phyloP scores from a whole-genome alignment of 2,888 invertebrate species.

The Stenurella melanura region DNA sequence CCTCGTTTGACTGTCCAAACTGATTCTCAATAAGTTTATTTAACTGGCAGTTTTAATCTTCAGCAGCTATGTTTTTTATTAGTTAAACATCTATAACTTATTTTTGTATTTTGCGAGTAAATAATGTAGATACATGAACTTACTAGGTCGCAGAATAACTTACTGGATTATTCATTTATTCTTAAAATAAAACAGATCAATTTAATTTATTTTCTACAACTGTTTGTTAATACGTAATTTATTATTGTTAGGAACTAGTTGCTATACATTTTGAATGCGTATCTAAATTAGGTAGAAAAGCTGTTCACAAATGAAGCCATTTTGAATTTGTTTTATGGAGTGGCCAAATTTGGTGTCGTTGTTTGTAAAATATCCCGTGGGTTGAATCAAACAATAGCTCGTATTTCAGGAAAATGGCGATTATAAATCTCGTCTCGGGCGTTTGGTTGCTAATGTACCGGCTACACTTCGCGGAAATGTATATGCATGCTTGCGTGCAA shows the following conservation, averaged over 20 bases:
- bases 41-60: too few species aligned
- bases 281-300: conserved; percentile 67
- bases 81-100: too few species aligned
- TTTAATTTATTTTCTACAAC: neutral
- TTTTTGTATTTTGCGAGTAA: too few species aligned
- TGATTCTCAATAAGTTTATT: too few species aligned
- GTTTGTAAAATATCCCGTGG: conserved; percentile 72
- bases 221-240: neutral
- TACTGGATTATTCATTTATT: too few species aligned
- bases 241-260: conserved; percentile 26
- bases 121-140: too few species aligned
- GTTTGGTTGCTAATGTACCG: conserved; percentile 68
- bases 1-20: too few species aligned
- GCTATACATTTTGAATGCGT: conserved; percentile 55
- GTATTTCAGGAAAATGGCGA: conserved; percentile 71
- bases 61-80: too few species aligned
- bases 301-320: conserved; percentile 73
- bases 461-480: conserved; percentile 68
- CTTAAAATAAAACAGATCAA: neutral
- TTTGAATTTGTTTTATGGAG: conserved; percentile 73
- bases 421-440: conserved; percentile 69
- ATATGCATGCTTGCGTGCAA: conserved; percentile 52
- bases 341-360: conserved; percentile 74
- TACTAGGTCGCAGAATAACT: too few species aligned
- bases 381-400: conserved; percentile 71